Percentiles rank a stretch among this genome's conserved stretches.
Evolutionary conservation across 1,140 invertebrate genomes (phyloP).

Genomic region (Zaprionus camerounensis): DNA sequence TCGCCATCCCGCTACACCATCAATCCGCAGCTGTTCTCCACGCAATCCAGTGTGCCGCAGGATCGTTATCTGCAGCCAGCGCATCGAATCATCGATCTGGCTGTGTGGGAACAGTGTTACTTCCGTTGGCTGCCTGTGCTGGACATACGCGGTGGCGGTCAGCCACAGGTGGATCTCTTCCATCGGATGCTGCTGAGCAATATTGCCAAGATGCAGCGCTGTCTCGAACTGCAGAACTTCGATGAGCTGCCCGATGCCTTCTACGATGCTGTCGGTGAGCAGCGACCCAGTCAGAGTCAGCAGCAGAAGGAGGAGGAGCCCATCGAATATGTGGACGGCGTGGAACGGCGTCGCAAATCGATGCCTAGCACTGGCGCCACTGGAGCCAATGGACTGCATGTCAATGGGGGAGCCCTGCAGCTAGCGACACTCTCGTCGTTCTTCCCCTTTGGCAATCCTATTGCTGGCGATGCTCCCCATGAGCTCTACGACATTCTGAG

Average conservation of each 20-base stretch:
- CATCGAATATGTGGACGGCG: conserved; percentile 75
- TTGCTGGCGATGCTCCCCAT: conserved; percentile 75
- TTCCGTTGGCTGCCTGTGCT: conserved; percentile 93
- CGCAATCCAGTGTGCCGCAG: conserved; percentile 73
- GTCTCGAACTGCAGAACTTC: conserved; percentile 70
- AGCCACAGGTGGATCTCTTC: conserved; percentile 88
- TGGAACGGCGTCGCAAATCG: conserved; percentile 67
- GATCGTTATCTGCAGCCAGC: conserved; percentile 85
- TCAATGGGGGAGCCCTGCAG: conserved; percentile 43
- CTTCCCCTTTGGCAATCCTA: conserved; percentile 85
- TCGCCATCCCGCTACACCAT: conserved; percentile 65
- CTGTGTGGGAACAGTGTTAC: conserved; percentile 96
- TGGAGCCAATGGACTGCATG: conserved; percentile 50
- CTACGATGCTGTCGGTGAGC: conserved; percentile 58
- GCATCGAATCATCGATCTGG: conserved; percentile 86
- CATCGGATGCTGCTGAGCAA: conserved; percentile 86
- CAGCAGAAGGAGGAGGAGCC: conserved; percentile 19
- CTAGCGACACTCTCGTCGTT: conserved; percentile 84
- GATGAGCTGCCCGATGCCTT: conserved; percentile 78
- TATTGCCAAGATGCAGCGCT: conserved; percentile 85
- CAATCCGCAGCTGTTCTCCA: conserved; percentile 78
- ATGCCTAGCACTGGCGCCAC: conserved; percentile 8
- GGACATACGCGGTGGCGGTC: conserved; percentile 91
- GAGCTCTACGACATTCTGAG: conserved; percentile 79
- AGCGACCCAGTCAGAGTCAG: conserved; percentile 20